Evolutionary conservation across 2,797 vertebrate genomes (phyloP).

Genomic region (Gambusia yucatana): DNA sequence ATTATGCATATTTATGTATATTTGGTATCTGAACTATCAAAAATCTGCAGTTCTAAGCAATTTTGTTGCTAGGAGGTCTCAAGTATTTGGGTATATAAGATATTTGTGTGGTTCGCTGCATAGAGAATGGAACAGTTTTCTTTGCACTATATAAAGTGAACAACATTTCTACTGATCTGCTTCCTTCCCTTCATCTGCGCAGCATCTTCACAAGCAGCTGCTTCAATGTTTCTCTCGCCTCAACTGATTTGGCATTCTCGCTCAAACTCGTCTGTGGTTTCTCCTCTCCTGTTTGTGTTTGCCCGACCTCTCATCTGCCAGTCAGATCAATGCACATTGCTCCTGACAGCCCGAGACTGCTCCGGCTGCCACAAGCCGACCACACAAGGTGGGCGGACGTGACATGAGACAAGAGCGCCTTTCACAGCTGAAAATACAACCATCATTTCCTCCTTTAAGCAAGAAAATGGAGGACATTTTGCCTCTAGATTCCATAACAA

Average conservation of each 20-base stretch:
- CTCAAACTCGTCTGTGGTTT: background rate
- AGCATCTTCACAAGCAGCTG: background rate
- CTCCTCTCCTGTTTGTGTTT: constrained; percentile 3
- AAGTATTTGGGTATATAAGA: background rate
- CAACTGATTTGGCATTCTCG: background rate
- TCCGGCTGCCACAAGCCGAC: background rate
- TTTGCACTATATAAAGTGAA: background rate
- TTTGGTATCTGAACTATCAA: background rate
- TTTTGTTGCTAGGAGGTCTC: background rate
- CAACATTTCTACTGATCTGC: background rate
- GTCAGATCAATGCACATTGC: background rate
- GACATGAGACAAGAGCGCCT: background rate
- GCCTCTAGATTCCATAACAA: background rate
- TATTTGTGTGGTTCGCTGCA: background rate
- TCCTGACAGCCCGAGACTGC: background rate
- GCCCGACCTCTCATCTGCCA: background rate
- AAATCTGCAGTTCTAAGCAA: background rate
- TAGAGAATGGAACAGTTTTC: background rate
- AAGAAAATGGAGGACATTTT: constrained; percentile 3
- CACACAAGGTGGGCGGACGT: constrained; percentile 1
- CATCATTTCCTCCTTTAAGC: background rate
- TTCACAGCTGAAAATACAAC: background rate
- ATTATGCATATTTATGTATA: background rate
- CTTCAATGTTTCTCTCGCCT: background rate
- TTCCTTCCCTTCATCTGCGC: background rate